phyloP scores from a whole-genome alignment of 2,113 vertebrate genomes.

The Falco punctatus region DNA sequence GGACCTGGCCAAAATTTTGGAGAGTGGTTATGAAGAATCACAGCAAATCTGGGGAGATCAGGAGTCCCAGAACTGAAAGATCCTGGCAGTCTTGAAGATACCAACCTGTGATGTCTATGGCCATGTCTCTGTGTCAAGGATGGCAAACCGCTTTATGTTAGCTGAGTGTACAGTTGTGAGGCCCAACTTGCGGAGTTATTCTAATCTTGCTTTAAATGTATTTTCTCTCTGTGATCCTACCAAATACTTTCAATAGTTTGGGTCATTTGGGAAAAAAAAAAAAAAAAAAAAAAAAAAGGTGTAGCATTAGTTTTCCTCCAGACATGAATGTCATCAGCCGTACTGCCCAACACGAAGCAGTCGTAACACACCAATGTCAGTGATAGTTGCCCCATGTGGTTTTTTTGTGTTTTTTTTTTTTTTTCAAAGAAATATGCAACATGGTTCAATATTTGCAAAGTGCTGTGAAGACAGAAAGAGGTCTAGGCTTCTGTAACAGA shows the following conservation, averaged over 20 bases:
- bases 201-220: background rate
- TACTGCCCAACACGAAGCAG: background rate
- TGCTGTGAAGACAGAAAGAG: background rate
- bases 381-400: background rate
- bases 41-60: background rate
- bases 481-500: background rate
- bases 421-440: background rate
- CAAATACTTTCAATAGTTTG: background rate
- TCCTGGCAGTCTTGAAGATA: background rate
- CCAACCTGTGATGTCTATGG: background rate
- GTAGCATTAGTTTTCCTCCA: background rate
- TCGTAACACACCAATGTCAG: background rate
- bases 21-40: background rate
- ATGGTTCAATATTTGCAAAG: background rate
- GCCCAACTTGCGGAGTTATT: background rate
- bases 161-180: rapidly evolving
- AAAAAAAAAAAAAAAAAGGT: background rate
- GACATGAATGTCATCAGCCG: background rate
- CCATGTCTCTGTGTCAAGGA: background rate
- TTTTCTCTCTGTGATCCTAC: background rate
- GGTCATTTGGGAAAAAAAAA: background rate
- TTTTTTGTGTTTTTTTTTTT: background rate
- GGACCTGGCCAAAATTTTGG: background rate
- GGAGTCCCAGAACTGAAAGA: background rate
- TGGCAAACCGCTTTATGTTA: background rate